Evolutionary conservation across 2,113 vertebrate genomes (phyloP).

Genomic region (Lamprologus speciosus): DNA sequence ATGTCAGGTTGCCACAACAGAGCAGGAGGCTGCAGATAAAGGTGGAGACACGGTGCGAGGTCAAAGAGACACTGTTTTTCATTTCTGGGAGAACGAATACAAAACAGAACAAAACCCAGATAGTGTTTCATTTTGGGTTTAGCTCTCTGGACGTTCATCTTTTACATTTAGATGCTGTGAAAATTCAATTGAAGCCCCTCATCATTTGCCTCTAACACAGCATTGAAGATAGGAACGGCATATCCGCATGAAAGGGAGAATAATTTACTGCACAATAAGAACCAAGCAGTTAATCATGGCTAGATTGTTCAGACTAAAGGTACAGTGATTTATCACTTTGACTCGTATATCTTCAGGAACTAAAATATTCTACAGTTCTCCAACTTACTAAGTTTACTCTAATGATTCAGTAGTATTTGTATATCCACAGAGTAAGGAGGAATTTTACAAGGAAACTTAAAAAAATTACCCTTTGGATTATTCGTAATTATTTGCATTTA

Average conservation of each 20-base stretch:
- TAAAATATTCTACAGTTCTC: background rate
- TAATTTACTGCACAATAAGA: background rate
- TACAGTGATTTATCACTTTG: background rate
- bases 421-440: background rate
- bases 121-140: background rate
- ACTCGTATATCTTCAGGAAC: background rate
- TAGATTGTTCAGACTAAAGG: background rate
- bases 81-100: background rate
- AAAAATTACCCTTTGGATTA: background rate
- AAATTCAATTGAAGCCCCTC: background rate
- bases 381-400: background rate
- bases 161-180: background rate
- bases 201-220: accelerated
- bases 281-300: background rate
- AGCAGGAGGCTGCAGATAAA: background rate
- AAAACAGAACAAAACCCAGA: background rate
- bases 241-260: accelerated
- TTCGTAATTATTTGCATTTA: background rate
- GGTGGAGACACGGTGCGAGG: background rate
- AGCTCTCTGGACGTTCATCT: background rate
- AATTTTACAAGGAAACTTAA: background rate
- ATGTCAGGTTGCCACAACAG: background rate
- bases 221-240: background rate
- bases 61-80: background rate
- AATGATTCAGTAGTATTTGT: background rate